A percentile compares a stretch with the other conserved stretches of the same genome.
Conservation (phyloP, 2,888 invertebrate species). For the Erannis defoliaria region DNA sequence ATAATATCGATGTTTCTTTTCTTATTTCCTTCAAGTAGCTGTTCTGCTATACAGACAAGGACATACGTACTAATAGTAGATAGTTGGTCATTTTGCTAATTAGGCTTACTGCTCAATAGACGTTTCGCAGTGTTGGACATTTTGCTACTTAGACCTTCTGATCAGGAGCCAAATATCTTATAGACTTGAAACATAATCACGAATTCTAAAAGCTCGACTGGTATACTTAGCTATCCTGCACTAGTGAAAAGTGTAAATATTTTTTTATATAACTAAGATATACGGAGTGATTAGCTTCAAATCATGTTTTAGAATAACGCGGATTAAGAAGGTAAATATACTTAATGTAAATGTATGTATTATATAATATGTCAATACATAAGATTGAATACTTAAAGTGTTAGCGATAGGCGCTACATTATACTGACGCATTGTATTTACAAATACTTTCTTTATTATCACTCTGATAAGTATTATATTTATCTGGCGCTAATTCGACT, state of each 20-base stretch:
- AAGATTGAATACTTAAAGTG: constrained; percentile 55
- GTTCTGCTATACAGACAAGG: too few species aligned
- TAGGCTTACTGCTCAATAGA: too few species aligned
- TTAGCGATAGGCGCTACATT: constrained; percentile 36
- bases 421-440: constrained; percentile 14
- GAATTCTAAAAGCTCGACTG: constrained; percentile 72
- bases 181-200: constrained; percentile 69
- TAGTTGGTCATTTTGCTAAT: too few species aligned
- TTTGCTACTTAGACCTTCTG: too few species aligned
- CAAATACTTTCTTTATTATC: constrained; percentile 8
- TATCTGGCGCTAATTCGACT: constrained; percentile 18
- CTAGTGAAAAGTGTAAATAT: constrained; percentile 71
- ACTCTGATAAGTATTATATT: constrained; percentile 4
- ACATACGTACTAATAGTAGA: too few species aligned
- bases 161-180: too few species aligned
- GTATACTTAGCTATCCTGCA: constrained; percentile 59
- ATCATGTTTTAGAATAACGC: constrained; percentile 58
- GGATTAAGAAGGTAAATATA: constrained; percentile 36
- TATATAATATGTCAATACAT: constrained; percentile 47
- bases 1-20: too few species aligned
- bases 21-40: too few species aligned
- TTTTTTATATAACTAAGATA: constrained; percentile 57
- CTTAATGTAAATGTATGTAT: constrained; percentile 64
- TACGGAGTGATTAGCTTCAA: constrained; percentile 57
- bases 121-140: too few species aligned